Percentiles rank a stretch among this genome's conserved stretches.
These are phyloP conservation scores for Oxyura jamaicensis DNA, from an alignment of 2,113 vertebrate species.

Conservation along the genomic window DNA sequence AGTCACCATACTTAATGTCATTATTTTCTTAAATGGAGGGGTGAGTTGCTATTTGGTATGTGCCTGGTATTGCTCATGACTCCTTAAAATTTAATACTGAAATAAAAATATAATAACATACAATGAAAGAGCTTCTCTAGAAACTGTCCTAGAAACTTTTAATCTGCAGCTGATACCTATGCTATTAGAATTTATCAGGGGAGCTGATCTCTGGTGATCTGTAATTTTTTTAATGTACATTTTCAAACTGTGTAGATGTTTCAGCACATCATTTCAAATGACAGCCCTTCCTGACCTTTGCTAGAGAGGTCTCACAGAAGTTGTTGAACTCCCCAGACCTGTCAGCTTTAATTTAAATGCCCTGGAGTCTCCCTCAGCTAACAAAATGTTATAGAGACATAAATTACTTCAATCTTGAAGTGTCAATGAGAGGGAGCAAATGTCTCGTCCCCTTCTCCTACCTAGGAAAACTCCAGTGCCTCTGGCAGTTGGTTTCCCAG, in stretches of 20 bases:
- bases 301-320: not conserved
- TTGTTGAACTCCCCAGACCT: not conserved
- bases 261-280: not conserved
- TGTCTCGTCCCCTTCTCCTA: rapidly evolving
- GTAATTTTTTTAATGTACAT: not conserved
- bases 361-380: not conserved
- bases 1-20: not conserved
- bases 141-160: not conserved
- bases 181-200: not conserved
- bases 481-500: not conserved
- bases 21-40: not conserved
- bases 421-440: not conserved
- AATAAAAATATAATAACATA: not conserved
- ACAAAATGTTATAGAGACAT: not conserved
- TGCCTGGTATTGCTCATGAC: not conserved
- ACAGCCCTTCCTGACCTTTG: not conserved
- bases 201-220: not conserved
- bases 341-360: not conserved
- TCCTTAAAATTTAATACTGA: not conserved
- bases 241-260: not conserved
- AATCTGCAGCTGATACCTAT: not conserved
- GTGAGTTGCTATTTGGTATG: not conserved
- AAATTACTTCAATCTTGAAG: not conserved
- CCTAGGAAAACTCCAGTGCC: not conserved
- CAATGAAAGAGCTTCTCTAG: not conserved